Evolutionary conservation across 2,888 invertebrate species (phyloP), one percentile per base, ranked within the genome.

Genomic region (Caenorhabditis macrosperma): DNA sequence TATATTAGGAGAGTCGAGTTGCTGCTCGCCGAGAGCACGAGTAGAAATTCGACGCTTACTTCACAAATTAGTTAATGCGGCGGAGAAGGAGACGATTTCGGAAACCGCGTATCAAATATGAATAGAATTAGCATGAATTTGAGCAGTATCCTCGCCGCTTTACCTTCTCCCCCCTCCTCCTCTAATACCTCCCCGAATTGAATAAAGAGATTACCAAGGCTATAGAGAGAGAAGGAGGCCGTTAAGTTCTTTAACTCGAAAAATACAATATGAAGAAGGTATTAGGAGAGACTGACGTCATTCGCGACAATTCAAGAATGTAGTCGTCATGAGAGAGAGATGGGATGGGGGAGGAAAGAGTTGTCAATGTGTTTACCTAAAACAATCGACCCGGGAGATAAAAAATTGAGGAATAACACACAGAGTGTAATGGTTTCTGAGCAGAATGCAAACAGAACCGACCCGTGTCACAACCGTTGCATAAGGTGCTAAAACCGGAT

Each of bases 91-190:
- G 57, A 35, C 48, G 46, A 55, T 59, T 69, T 50, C 48, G 66
- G 52, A 61, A 71, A 71, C 54, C 33, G 33, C 28, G 26, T 17
- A 20, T 22, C 41, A 54, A 24, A 33, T 55, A 26, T 28, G 74
- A 64, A 74, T 74, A 74, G 64, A 74, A 74, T 74, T 74, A 50
- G 50, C 74, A 74, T 74, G 52, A 74, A 74, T 74, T 64, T 74
- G 57, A 59, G 38, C 41, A 26, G 24, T 28, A 6, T 26, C n/a
- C 50, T 10, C 9, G 33, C 30, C 26, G 4, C n/a, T 3, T 2
- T 9, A 33, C 17, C 41, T 41, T 26, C 46, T 28, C 2, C 15
- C 15, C 30, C 28, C 17, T 22, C 28, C 22, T 15, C 61, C 20
- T 28, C 59, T 24, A 55, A 64, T 50, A 64, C 72, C 54, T 46